These are phyloP conservation scores for Myiothlypis coronata DNA, from an alignment of 2,797 vertebrate genomes.

Conservation along the genomic window DNA sequence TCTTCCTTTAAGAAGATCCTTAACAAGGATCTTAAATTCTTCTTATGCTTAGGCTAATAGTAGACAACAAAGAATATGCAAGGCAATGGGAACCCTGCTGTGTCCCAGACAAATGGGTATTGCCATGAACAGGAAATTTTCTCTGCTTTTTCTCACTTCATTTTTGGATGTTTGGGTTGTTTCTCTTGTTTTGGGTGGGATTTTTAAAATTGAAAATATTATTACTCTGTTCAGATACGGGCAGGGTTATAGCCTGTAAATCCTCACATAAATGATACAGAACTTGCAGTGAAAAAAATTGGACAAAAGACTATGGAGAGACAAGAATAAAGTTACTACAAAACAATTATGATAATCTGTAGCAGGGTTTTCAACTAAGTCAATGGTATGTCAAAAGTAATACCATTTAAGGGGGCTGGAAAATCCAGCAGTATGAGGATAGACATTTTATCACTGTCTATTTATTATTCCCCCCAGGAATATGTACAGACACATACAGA, in stretches of 20 bases:
- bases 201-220: neutral
- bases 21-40: no score
- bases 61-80: fast-evolving
- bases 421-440: neutral
- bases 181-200: neutral
- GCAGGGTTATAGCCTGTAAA: neutral
- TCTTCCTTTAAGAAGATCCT: neutral
- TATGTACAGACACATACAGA: neutral
- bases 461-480: neutral
- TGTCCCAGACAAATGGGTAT: neutral
- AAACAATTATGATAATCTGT: neutral
- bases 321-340: neutral
- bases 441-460: neutral
- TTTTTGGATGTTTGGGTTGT: neutral
- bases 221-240: neutral
- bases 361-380: neutral
- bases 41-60: neutral
- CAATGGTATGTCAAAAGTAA: neutral
- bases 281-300: neutral
- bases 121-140: neutral
- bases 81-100: neutral
- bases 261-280: neutral
- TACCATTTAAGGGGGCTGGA: neutral
- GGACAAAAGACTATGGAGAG: neutral
- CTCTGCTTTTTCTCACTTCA: neutral